Conservation (phyloP, 2,888 invertebrate genomes). For the Spilosoma lubricipeda region DNA sequence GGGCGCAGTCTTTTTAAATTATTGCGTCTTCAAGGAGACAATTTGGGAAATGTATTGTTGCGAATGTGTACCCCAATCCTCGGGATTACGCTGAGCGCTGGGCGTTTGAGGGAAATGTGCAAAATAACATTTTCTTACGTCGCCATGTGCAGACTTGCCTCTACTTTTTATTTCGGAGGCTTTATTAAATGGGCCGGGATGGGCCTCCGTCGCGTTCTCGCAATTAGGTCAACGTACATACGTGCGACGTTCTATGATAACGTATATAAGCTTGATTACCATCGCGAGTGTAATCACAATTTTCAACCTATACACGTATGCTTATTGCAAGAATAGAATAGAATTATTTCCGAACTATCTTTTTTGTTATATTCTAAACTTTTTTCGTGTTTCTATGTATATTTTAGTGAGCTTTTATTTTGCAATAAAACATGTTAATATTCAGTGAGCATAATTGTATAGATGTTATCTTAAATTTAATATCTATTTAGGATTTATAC, state of each 20-base stretch:
- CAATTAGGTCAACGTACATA: conserved; percentile 51
- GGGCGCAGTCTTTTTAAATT: conserved; percentile 70
- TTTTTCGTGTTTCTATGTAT: not conserved
- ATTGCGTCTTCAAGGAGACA: conserved; percentile 79
- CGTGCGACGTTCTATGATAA: conserved; percentile 31
- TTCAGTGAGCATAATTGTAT: not conserved
- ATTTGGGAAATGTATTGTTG: conserved; percentile 78
- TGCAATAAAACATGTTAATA: not conserved
- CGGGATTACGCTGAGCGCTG: conserved; percentile 68
- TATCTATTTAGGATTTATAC: not conserved
- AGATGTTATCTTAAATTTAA: not conserved
- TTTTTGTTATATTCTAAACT: not conserved
- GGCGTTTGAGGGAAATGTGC: conserved; percentile 66
- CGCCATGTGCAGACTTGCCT: conserved; percentile 51
- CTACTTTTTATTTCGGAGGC: conserved; percentile 52
- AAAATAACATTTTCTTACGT: conserved; percentile 70
- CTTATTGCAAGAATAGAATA: conserved; percentile 13
- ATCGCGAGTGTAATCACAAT: conserved; percentile 32
- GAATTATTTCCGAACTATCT: not conserved
- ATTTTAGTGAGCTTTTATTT: not conserved
- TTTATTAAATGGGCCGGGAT: conserved; percentile 50
- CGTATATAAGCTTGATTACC: conserved; percentile 36
- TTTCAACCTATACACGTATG: conserved; percentile 18
- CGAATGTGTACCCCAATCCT: conserved; percentile 65
- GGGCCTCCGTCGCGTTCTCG: conserved; percentile 37